Base-by-base conservation (phyloP, 1,140 invertebrate species). In the Drosophila sechellia region DNA sequence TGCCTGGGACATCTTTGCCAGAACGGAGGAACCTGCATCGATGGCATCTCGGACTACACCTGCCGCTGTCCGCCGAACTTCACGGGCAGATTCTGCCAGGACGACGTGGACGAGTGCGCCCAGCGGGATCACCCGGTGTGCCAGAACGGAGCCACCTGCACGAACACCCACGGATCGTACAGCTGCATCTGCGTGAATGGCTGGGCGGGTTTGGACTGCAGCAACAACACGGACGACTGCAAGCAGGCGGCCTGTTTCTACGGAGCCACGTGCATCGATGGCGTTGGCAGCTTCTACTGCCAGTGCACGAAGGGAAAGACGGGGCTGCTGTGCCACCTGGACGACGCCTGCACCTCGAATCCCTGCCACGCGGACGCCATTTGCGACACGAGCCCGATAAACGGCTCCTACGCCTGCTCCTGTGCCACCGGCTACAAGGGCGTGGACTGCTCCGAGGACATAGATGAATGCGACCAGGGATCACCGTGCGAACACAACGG, bases 161-260 rank as follows among this genome's bases (percentile, higher is more conserved):
- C 96, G 34, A 99, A 99, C 93, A 96, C 96, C 0, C 93, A 95
- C 22, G 97, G 97, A 40, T 96, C 97, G 5, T 99, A 96, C 93
- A 96, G 96, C 1, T 99, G 98, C 93, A 98, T 99, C 85, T 99
- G 98, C 92, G 97, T 98, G 34, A 98, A 98, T 89, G 98, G 98
- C 15, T 98, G 97, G 97, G 97, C 96, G 0, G 98, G 97, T 4
- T 94, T 95, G 0, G 97, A 98, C 85, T 99, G 98, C 92, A 96
- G 96, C 15, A 95, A 96, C 78, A 98, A 99, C 93, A 98, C 98
- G 79, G 97, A 98, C 92, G 98, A 99, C 92, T 99, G 98, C 91
- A 96, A 96, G 2, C 96, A 95, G 20, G 96, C 97, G 0, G 96
- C 98, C 0, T 99, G 99, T 92, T 98, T 98, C 93, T 98, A 99